These are phyloP conservation scores for Porites lobata DNA, from an alignment of 92 coral and sea anemone species.

Conservation along the genomic window DNA sequence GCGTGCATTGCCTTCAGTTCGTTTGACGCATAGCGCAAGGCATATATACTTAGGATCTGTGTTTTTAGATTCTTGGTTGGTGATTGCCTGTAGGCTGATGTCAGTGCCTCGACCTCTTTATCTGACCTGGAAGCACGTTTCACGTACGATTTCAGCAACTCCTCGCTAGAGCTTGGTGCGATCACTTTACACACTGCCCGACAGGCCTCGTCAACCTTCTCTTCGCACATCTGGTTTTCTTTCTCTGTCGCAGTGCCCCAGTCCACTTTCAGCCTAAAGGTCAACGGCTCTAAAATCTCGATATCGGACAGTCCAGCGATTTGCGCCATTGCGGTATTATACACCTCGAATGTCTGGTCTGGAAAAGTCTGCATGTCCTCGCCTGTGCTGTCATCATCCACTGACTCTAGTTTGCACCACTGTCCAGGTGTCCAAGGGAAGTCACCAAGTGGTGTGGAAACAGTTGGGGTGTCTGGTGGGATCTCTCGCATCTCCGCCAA, in stretches of 20 bases:
- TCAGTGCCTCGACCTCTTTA: slow-evolving; percentile 18
- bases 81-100: not conserved
- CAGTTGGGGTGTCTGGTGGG: slow-evolving; percentile 23
- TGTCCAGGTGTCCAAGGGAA: not conserved
- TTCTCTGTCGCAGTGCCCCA: not conserved
- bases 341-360: too few relatives aligned
- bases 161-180: slow-evolving; percentile 17
- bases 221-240: too few relatives aligned
- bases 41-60: too few relatives aligned
- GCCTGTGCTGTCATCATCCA: too few relatives aligned
- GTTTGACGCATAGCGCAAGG: too few relatives aligned
- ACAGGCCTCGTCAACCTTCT: too few relatives aligned
- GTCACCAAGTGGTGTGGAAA: not conserved
- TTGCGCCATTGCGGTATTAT: too few relatives aligned
- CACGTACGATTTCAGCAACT: slow-evolving; percentile 18
- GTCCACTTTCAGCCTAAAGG: not conserved
- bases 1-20: too few relatives aligned
- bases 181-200: not conserved
- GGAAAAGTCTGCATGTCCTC: too few relatives aligned
- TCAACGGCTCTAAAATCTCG: not conserved
- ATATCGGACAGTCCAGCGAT: not conserved
- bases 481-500: slow-evolving; percentile 10
- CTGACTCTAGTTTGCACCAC: not conserved
- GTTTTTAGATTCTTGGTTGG: too few relatives aligned
- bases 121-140: not conserved